A percentile compares a stretch with the other conserved stretches of the same genome.
These are phyloP conservation scores for Saguinus imperator DNA, from an alignment of 2,113 vertebrate species.

Conservation along the genomic window DNA sequence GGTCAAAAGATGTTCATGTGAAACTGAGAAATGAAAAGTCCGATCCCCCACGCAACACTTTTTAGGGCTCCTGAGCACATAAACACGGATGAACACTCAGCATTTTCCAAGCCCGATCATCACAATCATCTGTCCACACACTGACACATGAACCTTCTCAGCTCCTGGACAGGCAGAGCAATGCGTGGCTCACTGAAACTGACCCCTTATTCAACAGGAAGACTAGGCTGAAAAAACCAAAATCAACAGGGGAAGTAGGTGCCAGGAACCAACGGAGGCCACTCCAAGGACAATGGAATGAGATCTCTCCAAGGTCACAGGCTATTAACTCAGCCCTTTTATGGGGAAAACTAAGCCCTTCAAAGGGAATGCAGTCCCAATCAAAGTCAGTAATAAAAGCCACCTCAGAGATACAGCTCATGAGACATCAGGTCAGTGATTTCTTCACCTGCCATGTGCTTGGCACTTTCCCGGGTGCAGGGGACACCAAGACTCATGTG, in stretches of 20 bases:
- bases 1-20: neutral
- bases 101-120: neutral
- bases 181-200: neutral
- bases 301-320: neutral
- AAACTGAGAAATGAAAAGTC: neutral
- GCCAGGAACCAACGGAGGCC: neutral
- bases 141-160: neutral
- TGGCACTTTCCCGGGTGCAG: neutral
- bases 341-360: neutral
- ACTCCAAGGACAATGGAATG: neutral
- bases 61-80: too few relatives aligned
- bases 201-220: neutral
- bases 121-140: neutral
- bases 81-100: neutral
- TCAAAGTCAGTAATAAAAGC: neutral
- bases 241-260: neutral
- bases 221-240: neutral
- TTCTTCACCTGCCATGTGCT: neutral
- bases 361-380: neutral
- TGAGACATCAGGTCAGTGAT: neutral
- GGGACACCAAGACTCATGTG: neutral
- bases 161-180: neutral
- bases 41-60: rapidly evolving
- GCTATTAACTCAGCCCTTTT: neutral
- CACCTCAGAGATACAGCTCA: neutral